A percentile compares a stretch with the other conserved stretches of the same genome.
Evolutionary conservation across 1,140 invertebrate species (phyloP).

Genomic region (Euura lappo): DNA sequence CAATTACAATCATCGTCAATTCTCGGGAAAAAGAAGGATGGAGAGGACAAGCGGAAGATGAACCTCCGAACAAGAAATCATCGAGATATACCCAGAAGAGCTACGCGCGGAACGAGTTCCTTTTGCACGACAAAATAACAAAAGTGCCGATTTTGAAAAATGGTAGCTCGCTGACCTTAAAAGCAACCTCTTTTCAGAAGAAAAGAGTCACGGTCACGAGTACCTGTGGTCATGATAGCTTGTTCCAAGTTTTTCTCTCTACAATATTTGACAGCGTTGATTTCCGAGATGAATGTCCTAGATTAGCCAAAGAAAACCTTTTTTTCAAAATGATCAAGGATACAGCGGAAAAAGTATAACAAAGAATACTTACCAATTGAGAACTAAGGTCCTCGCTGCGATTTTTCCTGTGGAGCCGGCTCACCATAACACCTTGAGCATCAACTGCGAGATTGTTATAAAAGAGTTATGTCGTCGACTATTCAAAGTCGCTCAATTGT

Average conservation of each 20-base stretch:
- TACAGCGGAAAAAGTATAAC: neutral
- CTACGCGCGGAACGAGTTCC: neutral
- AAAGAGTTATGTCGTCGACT: neutral
- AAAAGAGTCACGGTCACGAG: neutral
- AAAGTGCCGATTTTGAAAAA: conserved; percentile 17
- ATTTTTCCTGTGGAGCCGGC: neutral
- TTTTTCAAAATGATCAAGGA: conserved; percentile 2
- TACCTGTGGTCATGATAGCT: conserved; percentile 9
- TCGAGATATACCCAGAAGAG: neutral
- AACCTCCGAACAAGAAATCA: neutral
- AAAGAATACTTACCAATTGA: neutral
- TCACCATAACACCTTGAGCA: neutral
- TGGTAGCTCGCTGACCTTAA: conserved; percentile 10
- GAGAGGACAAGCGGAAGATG: conserved; percentile 16
- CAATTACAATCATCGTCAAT: conserved; percentile 12
- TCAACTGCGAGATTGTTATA: neutral
- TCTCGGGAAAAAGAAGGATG: conserved; percentile 27
- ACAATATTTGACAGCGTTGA: conserved; percentile 8
- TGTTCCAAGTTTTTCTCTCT: conserved; percentile 11
- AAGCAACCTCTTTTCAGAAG: neutral
- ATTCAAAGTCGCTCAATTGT: neutral
- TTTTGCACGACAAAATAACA: conserved; percentile 12
- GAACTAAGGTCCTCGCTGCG: neutral
- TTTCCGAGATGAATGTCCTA: neutral
- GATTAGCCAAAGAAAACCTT: neutral